phyloP scores from a whole-genome alignment of 2,113 vertebrate genomes.

The Thinocorus orbignyianus region DNA sequence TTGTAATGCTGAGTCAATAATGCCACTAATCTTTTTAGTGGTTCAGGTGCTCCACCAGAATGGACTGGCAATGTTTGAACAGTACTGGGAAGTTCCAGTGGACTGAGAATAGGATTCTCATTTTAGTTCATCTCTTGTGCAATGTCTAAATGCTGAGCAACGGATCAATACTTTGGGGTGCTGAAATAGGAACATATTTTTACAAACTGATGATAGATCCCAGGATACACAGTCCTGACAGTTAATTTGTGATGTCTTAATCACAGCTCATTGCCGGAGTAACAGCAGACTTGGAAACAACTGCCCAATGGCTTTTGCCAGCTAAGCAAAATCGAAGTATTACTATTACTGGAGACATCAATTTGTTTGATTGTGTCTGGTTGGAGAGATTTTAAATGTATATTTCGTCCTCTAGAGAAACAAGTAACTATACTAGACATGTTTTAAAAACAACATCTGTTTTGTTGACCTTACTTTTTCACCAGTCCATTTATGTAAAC shows the following conservation, averaged over 20 bases:
- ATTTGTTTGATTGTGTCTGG: not conserved
- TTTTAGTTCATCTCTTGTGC: not conserved
- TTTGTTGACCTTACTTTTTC: slow-evolving; percentile 21
- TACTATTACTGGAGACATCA: not conserved
- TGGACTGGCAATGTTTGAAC: not conserved
- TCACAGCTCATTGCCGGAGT: not conserved
- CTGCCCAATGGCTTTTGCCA: not conserved
- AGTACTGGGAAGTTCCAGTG: not conserved
- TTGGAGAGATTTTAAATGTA: not conserved
- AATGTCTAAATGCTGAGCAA: not conserved
- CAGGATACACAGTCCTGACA: not conserved
- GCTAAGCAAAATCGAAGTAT: not conserved
- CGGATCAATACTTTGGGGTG: not conserved
- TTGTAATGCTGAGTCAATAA: not conserved
- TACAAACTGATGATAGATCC: not conserved
- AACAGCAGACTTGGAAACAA: not conserved
- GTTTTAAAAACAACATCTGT: not conserved
- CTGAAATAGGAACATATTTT: not conserved
- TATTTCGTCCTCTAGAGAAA: not conserved
- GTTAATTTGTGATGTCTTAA: not conserved
- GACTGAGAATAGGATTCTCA: not conserved
- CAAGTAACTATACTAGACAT: not conserved
- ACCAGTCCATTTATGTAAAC: not conserved
- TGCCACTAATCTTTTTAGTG: not conserved
- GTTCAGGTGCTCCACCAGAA: not conserved